Percentiles rank a stretch among this genome's conserved stretches.
These are phyloP conservation scores for Promerops cafer DNA, from an alignment of 2,113 vertebrate species.

Conservation along the genomic window DNA sequence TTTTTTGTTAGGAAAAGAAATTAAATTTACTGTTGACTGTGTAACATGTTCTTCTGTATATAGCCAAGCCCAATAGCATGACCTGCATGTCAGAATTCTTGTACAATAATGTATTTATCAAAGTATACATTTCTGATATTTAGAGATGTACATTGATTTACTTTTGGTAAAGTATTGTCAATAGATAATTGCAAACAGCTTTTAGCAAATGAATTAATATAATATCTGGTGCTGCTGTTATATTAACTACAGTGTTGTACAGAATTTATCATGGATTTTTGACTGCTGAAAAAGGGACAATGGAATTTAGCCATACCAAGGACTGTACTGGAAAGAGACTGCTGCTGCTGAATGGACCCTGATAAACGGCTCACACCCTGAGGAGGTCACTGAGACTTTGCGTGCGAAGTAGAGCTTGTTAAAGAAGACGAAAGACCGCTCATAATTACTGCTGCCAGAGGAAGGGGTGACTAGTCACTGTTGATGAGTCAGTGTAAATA, in stretches of 20 bases:
- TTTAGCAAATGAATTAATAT: conserved; percentile 79
- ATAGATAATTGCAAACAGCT: conserved; percentile 70
- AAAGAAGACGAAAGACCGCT: conserved; percentile 52
- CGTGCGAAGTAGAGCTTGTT: conserved; percentile 35
- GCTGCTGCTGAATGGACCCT: conserved; percentile 74
- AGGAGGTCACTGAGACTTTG: conserved; percentile 55
- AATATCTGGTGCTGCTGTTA: conserved; percentile 83
- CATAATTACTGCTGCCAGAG: conserved; percentile 53
- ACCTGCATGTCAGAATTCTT: conserved; percentile 76
- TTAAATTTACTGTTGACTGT: conserved; percentile 40
- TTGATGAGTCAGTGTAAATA: conserved; percentile 80
- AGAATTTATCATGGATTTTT: conserved; percentile 82
- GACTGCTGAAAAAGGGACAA: conserved; percentile 77
- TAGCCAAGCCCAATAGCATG: conserved; percentile 70
- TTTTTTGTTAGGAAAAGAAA: conserved; percentile 58
- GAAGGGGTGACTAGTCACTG: conserved; percentile 48
- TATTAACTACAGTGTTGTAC: conserved; percentile 82
- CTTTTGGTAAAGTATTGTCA: conserved; percentile 75
- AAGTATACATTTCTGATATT: conserved; percentile 76
- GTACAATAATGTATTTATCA: conserved; percentile 70
- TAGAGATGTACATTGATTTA: conserved; percentile 78
- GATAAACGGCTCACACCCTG: conserved; percentile 57
- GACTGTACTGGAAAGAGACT: conserved; percentile 77
- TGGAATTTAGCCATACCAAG: conserved; percentile 80
- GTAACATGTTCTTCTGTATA: conserved; percentile 61